Evolutionary conservation across 2,888 invertebrate species (phyloP), one percentile per base, ranked within the genome.

Genomic region (Notodonta dromedarius): DNA sequence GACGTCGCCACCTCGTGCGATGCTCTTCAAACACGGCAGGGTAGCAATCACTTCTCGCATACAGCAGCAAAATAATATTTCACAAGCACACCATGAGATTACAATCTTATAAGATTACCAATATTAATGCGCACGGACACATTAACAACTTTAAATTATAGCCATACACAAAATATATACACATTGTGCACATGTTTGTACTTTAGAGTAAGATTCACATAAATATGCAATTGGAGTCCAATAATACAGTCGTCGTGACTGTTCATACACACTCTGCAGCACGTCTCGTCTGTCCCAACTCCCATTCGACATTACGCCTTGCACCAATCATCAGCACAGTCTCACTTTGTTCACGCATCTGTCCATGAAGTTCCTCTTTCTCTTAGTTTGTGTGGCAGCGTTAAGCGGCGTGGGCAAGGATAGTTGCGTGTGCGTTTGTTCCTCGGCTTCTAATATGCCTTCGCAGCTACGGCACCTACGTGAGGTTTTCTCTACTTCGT

Each of bases 321-420:
- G 63, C 75, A 78, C 77, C 77, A 73, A 79, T 76, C 74, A 95
- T 96, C 85, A 97, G 94, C 92, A 92, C 82, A 96, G 96, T 94
- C 96, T 95, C 89, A 97, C 96, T 95, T 97, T 97, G 91, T 96
- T 96, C 77, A 97, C 96, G 90, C 96, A 97, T 87, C 96, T 94
- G 94, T 97, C 97, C 95, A 97, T 96, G 87, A 97, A 97, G 88
- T 97, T 97, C 84, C 96, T 95, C 87, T 96, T 96, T 80, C 95
- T 94, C 86, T 96, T 96, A 9, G 94, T 94, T 78, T 95, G 95
- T 59, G 93, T 94, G 71, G 92, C 85, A 74, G 94, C 94, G 74
- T 95, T 94, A 80, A 94, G 88, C 75, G 94, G 94, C 80, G 95
- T 86, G 78, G 94, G 94, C 78, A 95, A 82, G 68, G 95, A 94